A percentile compares a stretch with the other conserved stretches of the same genome.
These are phyloP conservation scores for Gymnoscopelus braueri DNA, from an alignment of 2,797 vertebrate species.

Conservation along the genomic window DNA sequence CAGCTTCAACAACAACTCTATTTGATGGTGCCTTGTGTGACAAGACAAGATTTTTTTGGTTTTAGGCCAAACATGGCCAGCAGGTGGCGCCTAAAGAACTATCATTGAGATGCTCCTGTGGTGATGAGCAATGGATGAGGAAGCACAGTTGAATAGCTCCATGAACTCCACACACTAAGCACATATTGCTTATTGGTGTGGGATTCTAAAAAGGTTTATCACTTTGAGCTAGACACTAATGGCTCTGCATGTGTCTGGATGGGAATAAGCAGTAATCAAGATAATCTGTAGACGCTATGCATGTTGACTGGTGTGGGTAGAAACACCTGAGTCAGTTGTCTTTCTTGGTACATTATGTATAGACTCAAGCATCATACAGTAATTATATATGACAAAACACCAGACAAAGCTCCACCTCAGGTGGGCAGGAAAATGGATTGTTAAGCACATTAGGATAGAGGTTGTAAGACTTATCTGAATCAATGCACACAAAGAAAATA, in stretches of 20 bases:
- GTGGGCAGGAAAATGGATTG: neutral
- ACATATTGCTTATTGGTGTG: too few species aligned
- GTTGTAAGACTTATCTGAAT: too few species aligned
- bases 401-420: slow-evolving; percentile 2
- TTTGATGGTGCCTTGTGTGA: neutral
- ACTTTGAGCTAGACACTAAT: neutral
- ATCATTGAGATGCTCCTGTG: slow-evolving; percentile 17
- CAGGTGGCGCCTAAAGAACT: slow-evolving; percentile 71
- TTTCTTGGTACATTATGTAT: neutral
- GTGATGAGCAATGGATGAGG: neutral
- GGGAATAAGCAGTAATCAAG: slow-evolving; percentile 43
- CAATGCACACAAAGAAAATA: too few species aligned
- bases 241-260: slow-evolving; percentile 28
- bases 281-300: slow-evolving; percentile 45
- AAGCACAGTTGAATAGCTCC: neutral
- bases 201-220: too few species aligned
- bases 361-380: too few species aligned
- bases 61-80: slow-evolving; percentile 49
- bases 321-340: slow-evolving; percentile 58
- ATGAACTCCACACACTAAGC: too few species aligned
- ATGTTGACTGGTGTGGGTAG: slow-evolving; percentile 28
- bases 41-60: too few species aligned
- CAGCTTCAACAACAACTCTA: neutral
- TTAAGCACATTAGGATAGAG: neutral
- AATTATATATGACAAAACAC: slow-evolving; percentile 13